Base-by-base conservation (phyloP, 2,113 vertebrate species). In the Semicossyphus pulcher region DNA sequence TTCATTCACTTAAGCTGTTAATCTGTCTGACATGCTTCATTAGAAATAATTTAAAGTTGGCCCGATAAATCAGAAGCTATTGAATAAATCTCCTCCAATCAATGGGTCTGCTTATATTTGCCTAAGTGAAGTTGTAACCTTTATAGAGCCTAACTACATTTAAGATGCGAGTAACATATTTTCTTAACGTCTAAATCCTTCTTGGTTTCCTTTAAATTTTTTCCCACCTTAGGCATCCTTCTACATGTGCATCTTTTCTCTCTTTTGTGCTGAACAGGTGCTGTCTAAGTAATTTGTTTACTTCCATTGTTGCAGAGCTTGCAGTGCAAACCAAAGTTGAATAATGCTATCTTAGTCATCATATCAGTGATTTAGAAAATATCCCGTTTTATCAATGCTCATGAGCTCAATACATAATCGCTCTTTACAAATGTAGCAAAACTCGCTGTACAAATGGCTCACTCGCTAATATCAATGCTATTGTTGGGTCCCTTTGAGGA, bases 1-100 rank as follows among this genome's bases (percentile, higher is more conserved):
- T 67, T 67, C 25, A 53, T 37, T 48, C 29, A 45, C 36, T 60
- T 52, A 4, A 57, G 16, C 29, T 57, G 39, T 68, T 44, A 73
- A 11, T 23, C 41, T 29, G 39, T 20, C 25, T 32, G 31, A 31
- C n/a, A 16, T 20, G 42, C 47, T 47, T 49, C 14, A 48, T 37
- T 9, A 31, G 41, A 44, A 28, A 41, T 3, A 29, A 41, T 23
- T 52, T 16, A 37, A 10, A 57, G 48, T 39, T 12, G 15, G 26
- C 4, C 36, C 25, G 20, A 32, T 9, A 53, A 54, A 10, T 16
- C 47, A 36, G 10, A 39, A 31, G 7, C 20, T 20, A 14, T 15
- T 48, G 12, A 51, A 37, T 23, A 36, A 53, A 36, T 44, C 28
- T 63, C 41, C 28, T 63, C 41, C 4, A 41, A 12, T 18, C 18